phyloP scores from a whole-genome alignment of 2,113 vertebrate species.

The Phoxinus phoxinus region DNA sequence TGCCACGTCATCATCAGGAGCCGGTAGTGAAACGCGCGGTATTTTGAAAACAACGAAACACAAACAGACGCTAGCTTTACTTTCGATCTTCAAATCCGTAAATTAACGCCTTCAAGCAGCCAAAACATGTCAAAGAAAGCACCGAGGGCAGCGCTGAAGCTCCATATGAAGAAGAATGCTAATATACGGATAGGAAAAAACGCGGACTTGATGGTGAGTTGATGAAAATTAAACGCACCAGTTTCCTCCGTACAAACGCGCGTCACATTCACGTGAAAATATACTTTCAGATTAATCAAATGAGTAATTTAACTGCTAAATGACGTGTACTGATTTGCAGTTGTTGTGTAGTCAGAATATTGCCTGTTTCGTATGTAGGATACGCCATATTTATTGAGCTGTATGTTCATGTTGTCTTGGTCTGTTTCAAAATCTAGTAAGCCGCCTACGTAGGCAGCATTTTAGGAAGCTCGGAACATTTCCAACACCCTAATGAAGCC shows the following conservation, averaged over 20 bases:
- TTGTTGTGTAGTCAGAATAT: neutral
- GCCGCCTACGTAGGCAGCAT: neutral
- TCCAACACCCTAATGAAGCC: neutral
- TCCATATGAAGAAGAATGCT: constrained; percentile 42
- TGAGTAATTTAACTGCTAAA: neutral
- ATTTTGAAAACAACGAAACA: constrained; percentile 23
- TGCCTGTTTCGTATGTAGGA: neutral
- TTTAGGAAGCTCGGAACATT: neutral
- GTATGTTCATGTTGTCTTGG: neutral
- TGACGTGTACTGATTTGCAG: neutral
- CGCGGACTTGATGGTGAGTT: constrained; percentile 60
- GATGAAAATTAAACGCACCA: neutral
- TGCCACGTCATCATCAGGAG: constrained; percentile 45
- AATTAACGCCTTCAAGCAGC: neutral
- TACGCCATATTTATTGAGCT: too few species aligned
- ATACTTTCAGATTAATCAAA: neutral
- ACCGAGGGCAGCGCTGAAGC: constrained; percentile 44
- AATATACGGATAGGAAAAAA: constrained; percentile 50
- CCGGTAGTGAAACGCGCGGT: constrained; percentile 43
- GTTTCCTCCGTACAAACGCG: neutral
- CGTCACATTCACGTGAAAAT: neutral
- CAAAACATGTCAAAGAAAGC: constrained; percentile 54
- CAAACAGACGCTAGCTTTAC: neutral
- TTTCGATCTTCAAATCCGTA: neutral
- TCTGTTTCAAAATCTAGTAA: neutral